phyloP scores from a whole-genome alignment of 2,888 invertebrate species.

The Vesta saturnalis region DNA sequence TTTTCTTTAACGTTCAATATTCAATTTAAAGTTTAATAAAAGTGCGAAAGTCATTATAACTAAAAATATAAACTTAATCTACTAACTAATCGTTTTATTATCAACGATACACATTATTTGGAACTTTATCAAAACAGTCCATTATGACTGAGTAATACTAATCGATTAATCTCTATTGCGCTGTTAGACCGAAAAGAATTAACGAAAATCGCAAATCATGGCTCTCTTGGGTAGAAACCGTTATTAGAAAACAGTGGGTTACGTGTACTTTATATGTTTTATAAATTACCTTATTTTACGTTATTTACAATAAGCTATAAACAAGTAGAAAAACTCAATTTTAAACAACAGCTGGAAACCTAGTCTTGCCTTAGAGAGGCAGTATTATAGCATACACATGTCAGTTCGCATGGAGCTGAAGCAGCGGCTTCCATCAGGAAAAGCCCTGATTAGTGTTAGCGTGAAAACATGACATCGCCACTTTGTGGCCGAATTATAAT shows the following conservation, averaged over 20 bases:
- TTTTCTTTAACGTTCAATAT: neutral
- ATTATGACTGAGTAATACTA: too few relatives aligned
- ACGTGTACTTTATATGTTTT: neutral
- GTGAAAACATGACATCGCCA: slow-evolving; percentile 35
- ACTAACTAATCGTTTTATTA: too few relatives aligned
- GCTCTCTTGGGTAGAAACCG: neutral
- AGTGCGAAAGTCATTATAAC: neutral
- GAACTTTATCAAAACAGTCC: too few relatives aligned
- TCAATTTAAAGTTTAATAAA: neutral
- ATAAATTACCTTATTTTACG: neutral
- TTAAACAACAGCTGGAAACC: slow-evolving; percentile 15
- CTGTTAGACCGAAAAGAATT: neutral
- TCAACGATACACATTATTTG: too few relatives aligned
- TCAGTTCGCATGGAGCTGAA: slow-evolving; percentile 34
- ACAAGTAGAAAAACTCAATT: slow-evolving; percentile 20
- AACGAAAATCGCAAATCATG: neutral
- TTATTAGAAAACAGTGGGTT: neutral
- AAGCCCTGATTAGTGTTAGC: slow-evolving; percentile 35
- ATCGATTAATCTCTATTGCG: too few relatives aligned
- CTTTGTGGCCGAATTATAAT: slow-evolving; percentile 39
- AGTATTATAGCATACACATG: slow-evolving; percentile 29
- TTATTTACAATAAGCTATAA: neutral
- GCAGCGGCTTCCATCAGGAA: slow-evolving; percentile 33
- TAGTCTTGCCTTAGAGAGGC: neutral
- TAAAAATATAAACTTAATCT: neutral